phyloP scores from a whole-genome alignment of 2,113 vertebrate genomes.

The Syngnathus scovelli region DNA sequence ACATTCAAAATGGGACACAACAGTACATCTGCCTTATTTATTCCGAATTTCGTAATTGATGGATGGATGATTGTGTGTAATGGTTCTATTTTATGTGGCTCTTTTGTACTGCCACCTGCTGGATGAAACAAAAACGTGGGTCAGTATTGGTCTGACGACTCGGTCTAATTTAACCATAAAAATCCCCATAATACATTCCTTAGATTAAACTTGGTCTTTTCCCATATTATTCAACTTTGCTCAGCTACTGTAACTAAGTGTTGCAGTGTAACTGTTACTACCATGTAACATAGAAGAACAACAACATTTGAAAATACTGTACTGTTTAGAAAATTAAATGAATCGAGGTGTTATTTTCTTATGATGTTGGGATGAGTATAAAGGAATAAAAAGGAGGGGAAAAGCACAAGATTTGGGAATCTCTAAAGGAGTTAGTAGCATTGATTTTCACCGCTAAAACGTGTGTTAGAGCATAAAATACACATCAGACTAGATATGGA shows the following conservation, averaged over 20 bases:
- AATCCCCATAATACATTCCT: neutral
- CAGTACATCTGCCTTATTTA: neutral
- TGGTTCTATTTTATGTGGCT: neutral
- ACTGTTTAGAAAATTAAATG: neutral
- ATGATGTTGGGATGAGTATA: neutral
- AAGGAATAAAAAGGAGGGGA: neutral
- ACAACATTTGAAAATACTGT: neutral
- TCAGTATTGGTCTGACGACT: neutral
- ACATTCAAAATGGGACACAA: neutral
- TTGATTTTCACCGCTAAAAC: too few relatives aligned
- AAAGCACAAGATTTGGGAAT: neutral
- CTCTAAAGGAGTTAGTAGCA: neutral
- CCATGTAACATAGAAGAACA: neutral
- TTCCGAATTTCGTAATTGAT: neutral
- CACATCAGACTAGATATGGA: too few relatives aligned
- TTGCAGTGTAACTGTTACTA: neutral
- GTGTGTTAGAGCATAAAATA: too few relatives aligned
- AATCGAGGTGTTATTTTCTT: neutral
- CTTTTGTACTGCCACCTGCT: slow-evolving; percentile 28
- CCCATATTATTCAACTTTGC: neutral
- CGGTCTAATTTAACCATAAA: neutral
- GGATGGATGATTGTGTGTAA: neutral
- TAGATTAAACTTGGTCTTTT: neutral
- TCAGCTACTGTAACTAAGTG: neutral
- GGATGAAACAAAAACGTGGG: neutral